Evolutionary conservation across 2,888 invertebrate species (phyloP).

Genomic region (Drepana falcataria): DNA sequence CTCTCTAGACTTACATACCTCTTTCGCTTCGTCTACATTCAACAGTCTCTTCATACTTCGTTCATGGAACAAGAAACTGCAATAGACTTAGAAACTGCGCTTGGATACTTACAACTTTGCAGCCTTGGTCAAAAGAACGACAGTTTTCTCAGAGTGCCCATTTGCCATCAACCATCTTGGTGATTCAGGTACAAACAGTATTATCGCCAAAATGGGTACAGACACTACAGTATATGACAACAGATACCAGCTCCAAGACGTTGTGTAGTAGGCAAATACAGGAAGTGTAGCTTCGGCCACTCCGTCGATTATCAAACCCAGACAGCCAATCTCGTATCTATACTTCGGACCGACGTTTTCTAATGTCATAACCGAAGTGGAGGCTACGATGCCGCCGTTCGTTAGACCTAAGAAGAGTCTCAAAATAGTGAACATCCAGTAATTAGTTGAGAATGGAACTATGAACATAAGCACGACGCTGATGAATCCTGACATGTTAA

Average conservation of each 20-base stretch:
- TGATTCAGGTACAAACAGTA: slow-evolving; percentile 45
- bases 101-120: slow-evolving; percentile 41
- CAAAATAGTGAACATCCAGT: slow-evolving; percentile 74
- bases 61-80: too few species aligned
- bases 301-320: slow-evolving; percentile 32
- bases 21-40: too few species aligned
- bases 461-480: slow-evolving; percentile 82
- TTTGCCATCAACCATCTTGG: slow-evolving; percentile 52
- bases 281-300: slow-evolving; percentile 29
- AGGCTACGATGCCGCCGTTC: slow-evolving; percentile 86
- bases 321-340: slow-evolving; percentile 46
- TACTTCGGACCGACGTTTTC: slow-evolving; percentile 76
- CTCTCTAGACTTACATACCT: too few species aligned
- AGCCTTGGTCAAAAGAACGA: slow-evolving; percentile 34
- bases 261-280: slow-evolving; percentile 36
- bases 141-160: slow-evolving; percentile 32
- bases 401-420: slow-evolving; percentile 83
- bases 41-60: too few species aligned
- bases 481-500: slow-evolving; percentile 81
- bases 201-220: slow-evolving; percentile 23
- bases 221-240: slow-evolving; percentile 28
- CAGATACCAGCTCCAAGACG: slow-evolving; percentile 38
- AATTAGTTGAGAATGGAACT: slow-evolving; percentile 80
- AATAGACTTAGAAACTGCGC: too few species aligned
- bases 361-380: slow-evolving; percentile 63